These are phyloP conservation scores for Eulemur mongoz DNA, from an alignment of 2,797 vertebrate species.

Conservation along the genomic window DNA sequence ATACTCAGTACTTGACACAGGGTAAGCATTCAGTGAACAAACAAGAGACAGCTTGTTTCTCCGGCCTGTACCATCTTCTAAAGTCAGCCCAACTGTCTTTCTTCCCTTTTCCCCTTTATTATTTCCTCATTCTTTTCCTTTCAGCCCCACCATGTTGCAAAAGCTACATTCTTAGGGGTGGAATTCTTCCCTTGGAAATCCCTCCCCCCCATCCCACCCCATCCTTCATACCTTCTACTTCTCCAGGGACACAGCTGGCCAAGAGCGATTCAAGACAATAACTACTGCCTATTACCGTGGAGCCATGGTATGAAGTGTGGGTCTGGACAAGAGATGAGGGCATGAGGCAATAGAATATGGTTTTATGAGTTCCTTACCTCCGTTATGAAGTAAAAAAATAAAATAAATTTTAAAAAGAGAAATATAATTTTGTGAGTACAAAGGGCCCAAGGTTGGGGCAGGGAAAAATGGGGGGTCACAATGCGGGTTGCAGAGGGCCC, in stretches of 20 bases:
- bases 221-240: not conserved
- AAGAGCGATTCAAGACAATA: constrained; percentile 98
- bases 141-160: not conserved
- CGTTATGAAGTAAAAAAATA: no score
- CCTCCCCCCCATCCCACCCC: not conserved
- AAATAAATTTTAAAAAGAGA: not conserved
- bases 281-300: constrained; percentile 97
- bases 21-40: not conserved
- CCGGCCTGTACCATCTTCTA: not conserved
- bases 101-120: not conserved
- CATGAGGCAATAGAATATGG: not conserved
- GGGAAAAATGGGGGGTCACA: not conserved
- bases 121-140: not conserved
- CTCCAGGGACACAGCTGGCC: constrained; percentile 96
- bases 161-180: not conserved
- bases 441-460: not conserved
- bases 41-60: not conserved
- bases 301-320: constrained; percentile 90
- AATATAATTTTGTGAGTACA: not conserved
- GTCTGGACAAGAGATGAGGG: not conserved
- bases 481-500: not conserved
- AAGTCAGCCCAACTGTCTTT: not conserved
- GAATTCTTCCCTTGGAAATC: not conserved
- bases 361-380: not conserved
- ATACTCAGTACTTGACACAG: not conserved